phyloP scores from a whole-genome alignment of 2,797 vertebrate species.

The Mormyrops attenuatus region DNA sequence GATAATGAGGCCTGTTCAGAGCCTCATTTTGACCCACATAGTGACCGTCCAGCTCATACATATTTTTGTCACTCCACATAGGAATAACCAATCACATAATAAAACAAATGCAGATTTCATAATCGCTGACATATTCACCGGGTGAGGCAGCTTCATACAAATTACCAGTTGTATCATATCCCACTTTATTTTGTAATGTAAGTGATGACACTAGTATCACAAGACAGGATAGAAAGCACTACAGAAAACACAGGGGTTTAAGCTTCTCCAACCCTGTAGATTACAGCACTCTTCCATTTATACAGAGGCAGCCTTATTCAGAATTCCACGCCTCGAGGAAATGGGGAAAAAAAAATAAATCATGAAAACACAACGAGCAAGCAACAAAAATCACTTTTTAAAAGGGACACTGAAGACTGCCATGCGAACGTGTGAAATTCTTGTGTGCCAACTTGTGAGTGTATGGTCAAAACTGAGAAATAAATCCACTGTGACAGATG shows the following conservation, averaged over 20 bases:
- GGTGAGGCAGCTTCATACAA: not conserved
- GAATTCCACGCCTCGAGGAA: conserved; percentile 45
- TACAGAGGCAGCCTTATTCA: conserved; percentile 50
- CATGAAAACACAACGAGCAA: conserved; percentile 40
- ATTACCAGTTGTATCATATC: not conserved
- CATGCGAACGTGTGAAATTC: conserved; percentile 19
- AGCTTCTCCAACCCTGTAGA: not conserved
- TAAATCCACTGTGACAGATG: not conserved
- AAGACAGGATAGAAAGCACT: not conserved
- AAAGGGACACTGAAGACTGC: conserved; percentile 29
- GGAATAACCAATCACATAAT: not conserved
- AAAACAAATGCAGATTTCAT: not conserved
- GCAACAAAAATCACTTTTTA: conserved; percentile 42
- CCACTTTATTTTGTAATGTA: not conserved
- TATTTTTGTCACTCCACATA: not conserved
- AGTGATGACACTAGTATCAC: not conserved
- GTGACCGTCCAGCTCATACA: not conserved
- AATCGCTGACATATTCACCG: not conserved
- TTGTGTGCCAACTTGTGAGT: not conserved
- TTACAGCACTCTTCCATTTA: conserved; percentile 48
- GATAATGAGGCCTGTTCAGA: not conserved
- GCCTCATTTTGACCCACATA: not conserved
- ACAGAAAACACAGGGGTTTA: not conserved
- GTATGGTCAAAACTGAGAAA: not conserved
- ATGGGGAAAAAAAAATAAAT: conserved; percentile 33